phyloP scores from a whole-genome alignment of 2,797 vertebrate genomes.

The Siniperca obscura region DNA sequence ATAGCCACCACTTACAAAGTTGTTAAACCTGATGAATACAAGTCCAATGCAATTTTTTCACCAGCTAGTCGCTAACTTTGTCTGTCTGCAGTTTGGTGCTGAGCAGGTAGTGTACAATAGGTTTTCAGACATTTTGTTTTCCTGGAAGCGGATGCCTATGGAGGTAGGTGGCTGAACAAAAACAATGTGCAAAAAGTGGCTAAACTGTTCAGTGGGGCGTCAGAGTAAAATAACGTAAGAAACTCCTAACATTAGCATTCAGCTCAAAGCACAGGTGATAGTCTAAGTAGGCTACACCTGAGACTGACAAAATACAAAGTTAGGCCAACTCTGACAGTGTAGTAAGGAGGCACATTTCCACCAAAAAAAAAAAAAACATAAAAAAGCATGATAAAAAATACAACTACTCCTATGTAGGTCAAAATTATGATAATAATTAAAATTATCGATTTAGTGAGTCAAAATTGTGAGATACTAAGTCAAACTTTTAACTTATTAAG shows the following conservation, averaged over 20 bases:
- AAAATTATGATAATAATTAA: background rate
- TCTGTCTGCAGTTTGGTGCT: background rate
- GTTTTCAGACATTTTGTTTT: background rate
- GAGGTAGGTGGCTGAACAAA: background rate
- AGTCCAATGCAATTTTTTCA: background rate
- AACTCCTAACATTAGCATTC: too few species aligned
- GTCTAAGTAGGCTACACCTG: background rate
- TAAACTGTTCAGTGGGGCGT: background rate
- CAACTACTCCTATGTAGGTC: too few species aligned
- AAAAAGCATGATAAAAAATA: too few species aligned
- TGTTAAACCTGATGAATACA: background rate
- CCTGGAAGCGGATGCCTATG: too few species aligned
- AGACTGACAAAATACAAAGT: background rate
- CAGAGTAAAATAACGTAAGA: background rate
- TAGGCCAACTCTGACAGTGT: background rate
- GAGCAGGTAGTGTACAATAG: background rate
- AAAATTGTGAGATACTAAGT: background rate
- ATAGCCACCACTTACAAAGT: too few species aligned
- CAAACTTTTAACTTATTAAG: background rate
- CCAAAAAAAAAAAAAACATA: too few species aligned
- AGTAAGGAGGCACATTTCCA: too few species aligned
- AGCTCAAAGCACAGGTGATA: background rate
- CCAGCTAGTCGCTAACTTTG: background rate
- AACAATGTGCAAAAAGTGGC: background rate
- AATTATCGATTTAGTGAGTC: background rate